Evolutionary conservation across 2,113 vertebrate genomes (phyloP).

Genomic region (Mustela nigripes): DNA sequence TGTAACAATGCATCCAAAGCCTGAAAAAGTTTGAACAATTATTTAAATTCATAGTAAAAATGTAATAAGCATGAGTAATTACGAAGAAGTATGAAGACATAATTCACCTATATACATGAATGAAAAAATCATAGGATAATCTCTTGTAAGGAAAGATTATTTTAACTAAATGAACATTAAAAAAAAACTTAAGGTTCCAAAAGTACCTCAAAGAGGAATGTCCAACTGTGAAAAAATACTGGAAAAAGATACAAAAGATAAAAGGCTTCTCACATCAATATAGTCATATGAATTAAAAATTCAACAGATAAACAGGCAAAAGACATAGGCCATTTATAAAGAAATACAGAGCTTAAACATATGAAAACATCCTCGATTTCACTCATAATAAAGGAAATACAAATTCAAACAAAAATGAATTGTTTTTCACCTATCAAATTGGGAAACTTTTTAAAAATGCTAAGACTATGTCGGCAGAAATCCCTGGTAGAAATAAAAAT

Average conservation of each 20-base stretch:
- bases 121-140: conserved; percentile 21
- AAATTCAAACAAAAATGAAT: conserved; percentile 1
- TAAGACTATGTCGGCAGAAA: neutral
- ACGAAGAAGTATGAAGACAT: neutral
- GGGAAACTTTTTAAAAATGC: neutral
- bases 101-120: neutral
- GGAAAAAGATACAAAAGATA: neutral
- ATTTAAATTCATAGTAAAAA: conserved; percentile 2
- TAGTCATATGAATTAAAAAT: conserved; percentile 16
- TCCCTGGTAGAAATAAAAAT: neutral
- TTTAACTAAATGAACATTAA: neutral
- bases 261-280: neutral
- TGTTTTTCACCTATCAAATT: neutral
- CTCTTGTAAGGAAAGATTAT: neutral
- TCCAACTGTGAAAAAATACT: neutral
- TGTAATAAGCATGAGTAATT: neutral
- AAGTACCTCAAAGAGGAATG: neutral
- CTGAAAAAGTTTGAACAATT: neutral
- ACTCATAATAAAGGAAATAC: neutral
- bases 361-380: neutral
- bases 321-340: neutral
- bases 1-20: neutral
- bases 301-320: neutral
- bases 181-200: neutral
- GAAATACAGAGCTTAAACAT: neutral